Conservation (phyloP, 2,113 vertebrate genomes). For the Nothobranchius furzeri region DNA sequence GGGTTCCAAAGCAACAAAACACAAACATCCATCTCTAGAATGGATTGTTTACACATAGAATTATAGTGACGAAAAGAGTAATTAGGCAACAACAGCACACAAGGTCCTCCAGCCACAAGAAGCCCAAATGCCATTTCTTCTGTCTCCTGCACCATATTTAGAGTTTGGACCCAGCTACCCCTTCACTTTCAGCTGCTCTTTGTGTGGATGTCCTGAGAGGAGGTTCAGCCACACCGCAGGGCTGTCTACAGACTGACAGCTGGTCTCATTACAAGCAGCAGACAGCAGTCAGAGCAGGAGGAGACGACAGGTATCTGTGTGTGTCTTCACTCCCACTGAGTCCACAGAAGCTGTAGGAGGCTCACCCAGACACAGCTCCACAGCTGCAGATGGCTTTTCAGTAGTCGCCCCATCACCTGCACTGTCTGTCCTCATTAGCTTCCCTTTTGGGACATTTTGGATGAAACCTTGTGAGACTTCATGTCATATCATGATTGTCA, state of each 20-base stretch:
- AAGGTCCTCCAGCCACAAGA: neutral
- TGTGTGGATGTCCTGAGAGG: constrained; percentile 6
- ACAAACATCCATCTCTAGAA: no score
- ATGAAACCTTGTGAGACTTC: constrained; percentile 13
- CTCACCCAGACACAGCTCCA: no score
- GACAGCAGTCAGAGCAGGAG: constrained; percentile 5
- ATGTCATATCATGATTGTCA: neutral
- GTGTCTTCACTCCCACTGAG: constrained; percentile 5
- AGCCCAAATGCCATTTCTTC: neutral
- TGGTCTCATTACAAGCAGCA: constrained; percentile 30
- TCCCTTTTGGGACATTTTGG: constrained; percentile 25
- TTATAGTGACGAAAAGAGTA: no score
- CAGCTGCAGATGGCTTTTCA: neutral
- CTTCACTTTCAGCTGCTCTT: constrained; percentile 23
- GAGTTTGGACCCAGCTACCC: neutral
- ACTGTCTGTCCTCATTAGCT: constrained; percentile 48
- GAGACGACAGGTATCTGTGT: neutral
- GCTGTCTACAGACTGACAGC: constrained; percentile 22
- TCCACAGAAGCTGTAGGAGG: no score
- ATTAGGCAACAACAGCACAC: neutral
- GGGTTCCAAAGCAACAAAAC: no score
- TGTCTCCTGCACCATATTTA: neutral
- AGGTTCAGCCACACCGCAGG: constrained; percentile 5
- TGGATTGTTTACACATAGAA: no score
- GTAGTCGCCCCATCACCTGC: constrained; percentile 8